These are phyloP conservation scores for silkworm (Bombyx mori) DNA, from an alignment of 1,140 invertebrate genomes.

Conservation along the genomic window ASM3026992v2 NC_085114.1:8774501-8775000, in stretches of 20 bases:
- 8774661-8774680: conserved; percentile 27
- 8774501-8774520: too few species aligned
- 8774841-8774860: conserved; percentile 39
- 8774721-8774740: conserved; percentile 29
- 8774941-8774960: conserved; percentile 27
- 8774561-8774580: conserved; percentile 1
- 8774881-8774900: conserved; percentile 49
- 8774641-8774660: conserved; percentile 44
- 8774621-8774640: conserved; percentile 41
- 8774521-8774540: too few species aligned
- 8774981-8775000: neutral
- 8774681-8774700: conserved; percentile 18
- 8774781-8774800: conserved; percentile 52
- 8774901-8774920: conserved; percentile 37
- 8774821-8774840: conserved; percentile 52
- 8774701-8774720: conserved; percentile 49
- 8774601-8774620: conserved; percentile 33
- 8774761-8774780: conserved; percentile 51
- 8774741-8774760: conserved; percentile 45
- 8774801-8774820: conserved; percentile 53
- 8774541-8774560: too few species aligned
- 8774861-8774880: conserved; percentile 36
- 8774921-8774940: conserved; percentile 51
- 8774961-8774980: conserved; percentile 7
- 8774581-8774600: conserved; percentile 49